Evolutionary conservation across 2,113 vertebrate genomes (phyloP).

Genomic region (Trachemys scripta): DNA sequence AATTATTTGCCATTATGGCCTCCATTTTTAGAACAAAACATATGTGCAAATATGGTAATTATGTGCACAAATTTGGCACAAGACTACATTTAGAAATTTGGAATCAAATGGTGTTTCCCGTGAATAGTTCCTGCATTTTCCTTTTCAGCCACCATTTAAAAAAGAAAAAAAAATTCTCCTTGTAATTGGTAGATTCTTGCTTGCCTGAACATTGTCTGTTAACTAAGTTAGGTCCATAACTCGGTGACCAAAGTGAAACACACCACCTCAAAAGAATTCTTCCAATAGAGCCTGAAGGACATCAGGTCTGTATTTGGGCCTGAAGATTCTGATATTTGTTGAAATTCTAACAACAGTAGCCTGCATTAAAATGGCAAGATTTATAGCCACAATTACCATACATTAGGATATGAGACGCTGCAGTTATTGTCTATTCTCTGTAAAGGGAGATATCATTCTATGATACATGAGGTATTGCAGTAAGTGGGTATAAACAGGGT

Average conservation of each 20-base stretch:
- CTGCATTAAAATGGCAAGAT: slow-evolving; percentile 24
- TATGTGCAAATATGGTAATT: not conserved
- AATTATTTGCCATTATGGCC: not conserved
- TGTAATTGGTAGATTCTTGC: not conserved
- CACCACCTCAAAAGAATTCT: accelerated
- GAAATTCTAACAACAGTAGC: not conserved
- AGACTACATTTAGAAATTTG: not conserved
- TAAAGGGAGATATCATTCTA: not conserved
- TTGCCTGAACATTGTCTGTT: not conserved
- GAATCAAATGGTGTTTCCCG: not conserved
- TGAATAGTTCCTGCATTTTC: not conserved
- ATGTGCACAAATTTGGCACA: not conserved
- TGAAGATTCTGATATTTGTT: not conserved
- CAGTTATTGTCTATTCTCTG: slow-evolving; percentile 25
- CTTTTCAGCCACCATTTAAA: not conserved
- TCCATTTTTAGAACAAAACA: not conserved
- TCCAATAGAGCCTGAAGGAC: not conserved
- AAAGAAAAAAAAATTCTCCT: not conserved
- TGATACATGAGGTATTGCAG: not conserved
- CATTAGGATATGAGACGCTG: slow-evolving; percentile 49
- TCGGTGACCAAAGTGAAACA: not conserved
- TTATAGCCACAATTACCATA: slow-evolving; percentile 49
- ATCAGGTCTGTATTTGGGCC: accelerated
- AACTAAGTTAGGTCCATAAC: not conserved
- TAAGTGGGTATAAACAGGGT: not conserved